A percentile compares a stretch with the other conserved stretches of the same genome.
Evolutionary conservation across 1,140 invertebrate species (phyloP).

Genomic region (Sitophilus oryzae): DNA sequence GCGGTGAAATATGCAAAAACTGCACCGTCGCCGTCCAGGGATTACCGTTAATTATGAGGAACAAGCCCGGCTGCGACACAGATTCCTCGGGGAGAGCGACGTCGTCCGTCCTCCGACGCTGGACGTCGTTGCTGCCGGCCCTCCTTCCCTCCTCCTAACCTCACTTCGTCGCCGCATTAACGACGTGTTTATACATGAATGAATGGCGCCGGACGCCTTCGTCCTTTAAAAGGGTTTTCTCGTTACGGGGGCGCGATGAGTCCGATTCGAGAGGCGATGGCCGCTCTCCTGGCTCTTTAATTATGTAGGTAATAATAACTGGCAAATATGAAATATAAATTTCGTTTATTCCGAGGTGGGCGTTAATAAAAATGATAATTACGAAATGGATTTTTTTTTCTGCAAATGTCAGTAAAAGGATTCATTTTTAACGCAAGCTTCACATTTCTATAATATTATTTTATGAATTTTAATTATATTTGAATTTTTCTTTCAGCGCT

Average conservation of each 20-base stretch:
- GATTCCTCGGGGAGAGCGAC: constrained; percentile 10
- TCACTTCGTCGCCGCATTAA: constrained; percentile 10
- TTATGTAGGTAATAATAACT: neutral
- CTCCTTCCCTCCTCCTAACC: constrained; percentile 5
- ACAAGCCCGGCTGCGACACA: constrained; percentile 28
- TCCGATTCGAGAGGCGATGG: neutral
- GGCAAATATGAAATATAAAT: no score
- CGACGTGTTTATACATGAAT: constrained; percentile 21
- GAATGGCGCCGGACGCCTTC: constrained; percentile 21
- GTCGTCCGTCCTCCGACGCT: constrained; percentile 5
- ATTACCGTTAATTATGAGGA: constrained; percentile 30
- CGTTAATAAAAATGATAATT: no score
- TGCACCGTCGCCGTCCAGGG: constrained; percentile 13
- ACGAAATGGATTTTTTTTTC: no score
- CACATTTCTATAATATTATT: no score
- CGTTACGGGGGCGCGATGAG: neutral
- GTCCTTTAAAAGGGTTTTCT: constrained; percentile 13
- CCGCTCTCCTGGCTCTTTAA: neutral
- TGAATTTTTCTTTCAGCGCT: no score
- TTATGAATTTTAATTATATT: no score
- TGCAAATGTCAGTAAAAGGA: no score
- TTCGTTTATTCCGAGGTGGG: no score
- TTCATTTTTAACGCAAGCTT: no score
- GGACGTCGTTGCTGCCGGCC: constrained; percentile 5
- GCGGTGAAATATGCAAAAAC: constrained; percentile 18